phyloP scores from a whole-genome alignment of 2,888 invertebrate species.

The Aphidius colemani region DNA sequence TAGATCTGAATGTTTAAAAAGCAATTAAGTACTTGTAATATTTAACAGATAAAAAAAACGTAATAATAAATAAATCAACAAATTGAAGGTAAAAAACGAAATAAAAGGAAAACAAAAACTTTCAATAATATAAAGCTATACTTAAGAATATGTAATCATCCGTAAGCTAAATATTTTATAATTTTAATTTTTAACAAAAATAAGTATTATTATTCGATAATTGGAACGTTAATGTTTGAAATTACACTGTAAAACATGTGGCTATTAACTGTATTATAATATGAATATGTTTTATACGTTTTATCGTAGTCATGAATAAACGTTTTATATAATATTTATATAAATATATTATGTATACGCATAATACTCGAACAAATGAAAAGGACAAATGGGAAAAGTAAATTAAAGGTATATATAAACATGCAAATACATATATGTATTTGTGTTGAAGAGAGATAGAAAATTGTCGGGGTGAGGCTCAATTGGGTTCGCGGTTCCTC shows the following conservation, averaged over 20 bases:
- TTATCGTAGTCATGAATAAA: slow-evolving; percentile 18
- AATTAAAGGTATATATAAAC: background rate
- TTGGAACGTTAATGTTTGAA: slow-evolving; percentile 10
- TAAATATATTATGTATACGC: background rate
- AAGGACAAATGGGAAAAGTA: slow-evolving; percentile 22
- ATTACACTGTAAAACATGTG: slow-evolving; percentile 6
- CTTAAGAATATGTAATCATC: too few species aligned
- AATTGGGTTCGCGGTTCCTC: slow-evolving; percentile 55
- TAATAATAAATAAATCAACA: too few species aligned
- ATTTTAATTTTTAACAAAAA: too few species aligned
- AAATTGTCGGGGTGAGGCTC: slow-evolving; percentile 28
- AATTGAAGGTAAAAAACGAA: too few species aligned
- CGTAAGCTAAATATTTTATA: too few species aligned
- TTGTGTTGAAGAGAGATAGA: background rate
- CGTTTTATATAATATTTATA: slow-evolving; percentile 9
- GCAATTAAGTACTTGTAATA: slow-evolving; percentile 54
- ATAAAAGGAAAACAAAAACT: too few species aligned
- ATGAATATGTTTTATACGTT: slow-evolving; percentile 8
- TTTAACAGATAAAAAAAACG: too few species aligned
- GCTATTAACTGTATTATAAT: background rate
- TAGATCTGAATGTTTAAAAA: slow-evolving; percentile 15
- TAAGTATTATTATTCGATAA: too few species aligned
- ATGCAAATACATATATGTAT: background rate
- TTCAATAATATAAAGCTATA: too few species aligned
- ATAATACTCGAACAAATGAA: slow-evolving; percentile 20